phyloP scores from a whole-genome alignment of 2,113 vertebrate species.

The Lutjanus erythropterus region DNA sequence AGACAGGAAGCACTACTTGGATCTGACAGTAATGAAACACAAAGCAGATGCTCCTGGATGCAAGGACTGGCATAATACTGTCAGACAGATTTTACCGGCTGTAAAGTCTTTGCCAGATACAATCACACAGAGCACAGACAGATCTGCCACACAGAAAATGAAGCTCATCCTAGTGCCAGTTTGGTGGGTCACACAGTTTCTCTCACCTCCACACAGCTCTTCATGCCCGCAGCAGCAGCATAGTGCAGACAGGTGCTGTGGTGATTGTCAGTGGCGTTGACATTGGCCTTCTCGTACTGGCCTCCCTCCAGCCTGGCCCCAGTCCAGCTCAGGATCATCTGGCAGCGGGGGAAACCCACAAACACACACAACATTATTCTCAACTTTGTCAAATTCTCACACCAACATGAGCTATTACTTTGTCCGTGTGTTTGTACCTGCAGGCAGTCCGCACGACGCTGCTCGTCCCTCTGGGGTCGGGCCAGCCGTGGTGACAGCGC shows the following conservation, averaged over 20 bases:
- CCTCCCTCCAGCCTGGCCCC: constrained; percentile 80
- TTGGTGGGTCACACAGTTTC: background rate
- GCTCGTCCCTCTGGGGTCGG: constrained; percentile 80
- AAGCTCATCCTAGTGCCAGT: background rate
- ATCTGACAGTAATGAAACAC: constrained; percentile 41
- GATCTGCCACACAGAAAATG: background rate
- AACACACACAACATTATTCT: constrained; percentile 3
- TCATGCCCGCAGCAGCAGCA: constrained; percentile 79
- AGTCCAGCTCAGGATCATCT: constrained; percentile 83
- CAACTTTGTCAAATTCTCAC: constrained; percentile 3
- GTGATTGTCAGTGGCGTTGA: constrained; percentile 81
- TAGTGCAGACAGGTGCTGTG: constrained; percentile 81
- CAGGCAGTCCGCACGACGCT: constrained; percentile 77
- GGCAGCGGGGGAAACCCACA: constrained; percentile 23
- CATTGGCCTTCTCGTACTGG: constrained; percentile 82
- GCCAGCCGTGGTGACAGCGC: constrained; percentile 79
- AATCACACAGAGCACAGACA: constrained; percentile 17
- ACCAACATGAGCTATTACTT: too few species aligned
- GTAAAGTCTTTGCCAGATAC: constrained; percentile 3
- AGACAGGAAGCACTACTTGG: background rate
- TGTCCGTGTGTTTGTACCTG: constrained; percentile 58
- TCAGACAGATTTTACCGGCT: constrained; percentile 3
- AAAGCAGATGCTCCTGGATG: constrained; percentile 25
- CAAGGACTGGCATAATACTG: background rate
- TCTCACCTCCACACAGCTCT: constrained; percentile 82